phyloP scores from a whole-genome alignment of 2,888 invertebrate species.

The Thera obeliscata region DNA sequence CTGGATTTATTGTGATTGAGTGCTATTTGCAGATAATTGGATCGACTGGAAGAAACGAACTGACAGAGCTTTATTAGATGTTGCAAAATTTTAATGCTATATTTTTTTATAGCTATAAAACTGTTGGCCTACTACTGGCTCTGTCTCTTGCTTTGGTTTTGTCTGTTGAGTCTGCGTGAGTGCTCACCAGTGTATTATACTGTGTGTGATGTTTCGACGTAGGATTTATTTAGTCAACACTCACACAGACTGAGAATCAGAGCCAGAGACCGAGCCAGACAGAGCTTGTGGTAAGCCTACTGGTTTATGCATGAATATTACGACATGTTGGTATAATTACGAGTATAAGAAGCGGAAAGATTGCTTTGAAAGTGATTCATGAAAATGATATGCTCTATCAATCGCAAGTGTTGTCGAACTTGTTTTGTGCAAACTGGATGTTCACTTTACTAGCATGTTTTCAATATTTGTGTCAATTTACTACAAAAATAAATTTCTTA shows the following conservation, averaged over 20 bases:
- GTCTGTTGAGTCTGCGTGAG: too few relatives aligned
- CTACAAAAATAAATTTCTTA: too few relatives aligned
- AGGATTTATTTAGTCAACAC: too few relatives aligned
- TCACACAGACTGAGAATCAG: too few relatives aligned
- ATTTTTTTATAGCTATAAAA: background rate
- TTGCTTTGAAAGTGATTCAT: too few relatives aligned
- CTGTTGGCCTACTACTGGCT: background rate
- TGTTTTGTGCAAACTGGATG: background rate
- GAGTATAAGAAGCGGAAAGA: background rate
- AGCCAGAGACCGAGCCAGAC: too few relatives aligned
- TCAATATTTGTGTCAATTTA: too few relatives aligned
- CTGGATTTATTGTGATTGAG: conserved; percentile 36
- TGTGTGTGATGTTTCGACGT: too few relatives aligned
- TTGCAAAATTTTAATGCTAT: background rate
- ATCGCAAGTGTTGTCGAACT: background rate
- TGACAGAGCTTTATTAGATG: conserved; percentile 17
- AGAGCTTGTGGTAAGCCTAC: too few relatives aligned
- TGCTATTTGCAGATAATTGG: conserved; percentile 23
- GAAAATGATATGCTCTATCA: background rate
- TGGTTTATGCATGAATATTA: too few relatives aligned
- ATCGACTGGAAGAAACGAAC: conserved; percentile 9
- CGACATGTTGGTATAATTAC: background rate
- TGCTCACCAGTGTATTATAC: too few relatives aligned
- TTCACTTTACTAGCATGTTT: background rate
- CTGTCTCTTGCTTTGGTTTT: too few relatives aligned